Evolutionary conservation across 2,113 vertebrate genomes (phyloP).

Genomic region (Pachypanchax playfairii): DNA sequence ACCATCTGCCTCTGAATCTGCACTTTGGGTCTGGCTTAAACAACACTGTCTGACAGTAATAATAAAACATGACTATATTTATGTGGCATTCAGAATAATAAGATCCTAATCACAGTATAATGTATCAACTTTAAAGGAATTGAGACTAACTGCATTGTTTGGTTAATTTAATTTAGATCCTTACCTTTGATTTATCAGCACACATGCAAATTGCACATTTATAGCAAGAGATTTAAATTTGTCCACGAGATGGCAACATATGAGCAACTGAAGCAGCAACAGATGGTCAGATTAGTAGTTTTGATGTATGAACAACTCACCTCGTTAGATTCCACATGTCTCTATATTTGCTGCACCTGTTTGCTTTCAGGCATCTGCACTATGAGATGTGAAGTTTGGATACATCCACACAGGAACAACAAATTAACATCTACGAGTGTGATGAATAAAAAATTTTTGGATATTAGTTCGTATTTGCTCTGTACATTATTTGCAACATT

Average conservation of each 20-base stretch:
- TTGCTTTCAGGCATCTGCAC: background rate
- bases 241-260: constrained; percentile 72
- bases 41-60: no score
- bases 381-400: background rate
- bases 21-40: no score
- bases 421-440: no score
- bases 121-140: background rate
- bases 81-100: no score
- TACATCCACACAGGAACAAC: background rate
- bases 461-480: no score
- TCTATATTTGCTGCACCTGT: background rate
- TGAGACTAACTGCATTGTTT: background rate
- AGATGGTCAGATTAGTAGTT: constrained; percentile 50
- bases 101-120: background rate
- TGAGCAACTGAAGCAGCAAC: constrained; percentile 46
- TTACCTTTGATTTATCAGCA: background rate
- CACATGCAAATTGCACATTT: background rate
- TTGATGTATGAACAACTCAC: constrained; percentile 32
- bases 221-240: constrained; percentile 33
- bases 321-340: constrained; percentile 4
- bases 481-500: no score
- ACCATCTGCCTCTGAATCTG: no score
- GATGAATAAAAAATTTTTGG: no score
- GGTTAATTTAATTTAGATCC: background rate
- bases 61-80: no score